Base-by-base conservation (phyloP, 35 echinoderm and acorn worm genomes). In the Apostichopus parvimensis region DNA sequence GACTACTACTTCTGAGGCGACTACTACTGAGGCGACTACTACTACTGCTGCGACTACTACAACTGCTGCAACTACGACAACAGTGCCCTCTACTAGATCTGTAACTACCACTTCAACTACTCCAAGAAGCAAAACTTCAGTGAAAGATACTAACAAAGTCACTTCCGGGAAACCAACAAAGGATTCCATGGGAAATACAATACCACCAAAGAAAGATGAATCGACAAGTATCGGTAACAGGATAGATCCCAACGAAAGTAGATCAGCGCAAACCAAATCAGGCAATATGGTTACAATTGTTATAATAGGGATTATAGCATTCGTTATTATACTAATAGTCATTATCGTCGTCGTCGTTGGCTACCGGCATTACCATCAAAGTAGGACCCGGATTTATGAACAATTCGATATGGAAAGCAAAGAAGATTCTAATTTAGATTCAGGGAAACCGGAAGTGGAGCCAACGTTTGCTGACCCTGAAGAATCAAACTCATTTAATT, bases 391-490 rank as follows among this genome's bases (percentile, higher is more conserved):
- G 53, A 59, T 91, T 24, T 91, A 91, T 53, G 89, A 91, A 91
- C 89, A 91, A 76, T 91, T 91, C 34, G 89, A 91, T 79, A 91
- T 91, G 89, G 89, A 91, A 8, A 60, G 53, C 21, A 91, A 91
- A 25, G 89, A 91, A 18, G 86, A 75, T 64, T 52, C 21, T 15
- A n/a, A 68, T 28, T 75, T 75, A 21, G 61, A n/a, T 18, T 9
- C 62, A 34, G 54, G 73, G 17, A 56, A 17, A 9, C 11, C 71
- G 13, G 89, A 78, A 14, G 5, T 78, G 2, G 89, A 91, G 54
- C 71, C 77, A 54, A 45, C 20, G 5, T 52, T 34, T 6, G 5
- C 86, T 15, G 73, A 91, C 59, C 61, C 71, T 54, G 22, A 20
- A 12, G 89, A 91, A 0, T 68, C 89, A 34, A 79, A 91, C 22